Evolutionary conservation across 2,888 invertebrate species (phyloP), one percentile per base, ranked within the genome.

Genomic region (Drosophila borealis): DNA sequence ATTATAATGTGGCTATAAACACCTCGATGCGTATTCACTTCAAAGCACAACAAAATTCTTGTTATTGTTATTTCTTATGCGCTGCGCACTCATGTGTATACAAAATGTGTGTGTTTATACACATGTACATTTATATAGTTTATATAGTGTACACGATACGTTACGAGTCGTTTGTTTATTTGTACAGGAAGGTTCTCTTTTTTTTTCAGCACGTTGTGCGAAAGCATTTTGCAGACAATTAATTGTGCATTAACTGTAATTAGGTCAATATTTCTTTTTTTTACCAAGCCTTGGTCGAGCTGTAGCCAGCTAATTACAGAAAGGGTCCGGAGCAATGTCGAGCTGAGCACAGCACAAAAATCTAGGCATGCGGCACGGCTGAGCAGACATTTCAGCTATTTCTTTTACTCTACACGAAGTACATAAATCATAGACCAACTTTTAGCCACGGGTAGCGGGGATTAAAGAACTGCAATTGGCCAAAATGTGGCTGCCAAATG

Each of bases 241-340:
- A 80, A 86, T 75, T 86, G 77, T 81, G 54, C 81, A 79, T 86
- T 83, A 83, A 72, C 75, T 83, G 75, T 75, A 86, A 83, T 81
- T 83, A 74, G 61, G 70, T 57, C 74, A 79, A 79, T 70, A 77
- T 69, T 67, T 74, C 21, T 50, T 62, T 36, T 53, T 42, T 36
- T 53, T 39, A 1, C 14, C 19, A 13, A 44, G 36, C 42, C 14
- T 50, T 25, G 34, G 45, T 25, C 39, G 33, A 57, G 56, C 50
- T 60, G 65, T n/a, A 46, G 42, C 46, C 59, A 67, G 67, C 70
- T 77, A 77, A 77, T 80, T 78, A 65, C 63, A 54, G 21, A 69
- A 74, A 67, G 53, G 49, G 50, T 51, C 54, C 62, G n/a, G 21
- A 29, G 29, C 29, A 17, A 14, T 42, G 65, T 69, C 64, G 37